Percentiles rank a stretch among this genome's conserved stretches.
phyloP scores from a whole-genome alignment of 1,140 invertebrate species.

The Drosophila azteca region DNA sequence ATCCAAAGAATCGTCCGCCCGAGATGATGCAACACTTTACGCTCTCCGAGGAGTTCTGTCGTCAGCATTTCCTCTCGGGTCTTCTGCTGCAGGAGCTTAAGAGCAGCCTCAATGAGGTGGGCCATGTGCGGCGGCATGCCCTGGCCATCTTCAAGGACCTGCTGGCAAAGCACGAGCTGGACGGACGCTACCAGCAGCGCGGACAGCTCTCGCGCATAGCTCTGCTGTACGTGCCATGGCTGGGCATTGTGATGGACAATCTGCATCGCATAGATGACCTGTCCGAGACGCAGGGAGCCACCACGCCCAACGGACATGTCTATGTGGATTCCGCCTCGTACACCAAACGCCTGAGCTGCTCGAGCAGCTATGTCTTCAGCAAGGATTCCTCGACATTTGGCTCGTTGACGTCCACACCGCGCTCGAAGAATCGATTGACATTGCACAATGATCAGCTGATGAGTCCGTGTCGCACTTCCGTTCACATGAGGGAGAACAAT shows the following conservation, averaged over 20 bases:
- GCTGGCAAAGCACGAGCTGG: constrained; percentile 96
- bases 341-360: constrained; percentile 85
- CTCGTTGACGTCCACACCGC: constrained; percentile 83
- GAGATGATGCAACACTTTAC: constrained; percentile 86
- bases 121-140: constrained; percentile 91
- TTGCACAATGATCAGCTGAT: constrained; percentile 86
- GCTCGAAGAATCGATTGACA: constrained; percentile 84
- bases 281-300: constrained; percentile 57
- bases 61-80: constrained; percentile 95
- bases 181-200: constrained; percentile 93
- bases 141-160: constrained; percentile 92
- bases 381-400: constrained; percentile 80
- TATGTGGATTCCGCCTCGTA: constrained; percentile 83
- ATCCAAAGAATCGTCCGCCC: constrained; percentile 84
- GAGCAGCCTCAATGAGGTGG: constrained; percentile 92
- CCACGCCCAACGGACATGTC: constrained; percentile 75
- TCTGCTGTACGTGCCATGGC: constrained; percentile 94
- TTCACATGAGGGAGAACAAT: constrained; percentile 88
- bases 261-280: constrained; percentile 86
- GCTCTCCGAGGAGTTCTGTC: constrained; percentile 92
- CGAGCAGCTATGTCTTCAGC: constrained; percentile 84
- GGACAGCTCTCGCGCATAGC: constrained; percentile 94
- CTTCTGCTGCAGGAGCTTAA: constrained; percentile 88
- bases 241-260: constrained; percentile 94
- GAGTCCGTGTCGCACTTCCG: constrained; percentile 85